Evolutionary conservation across 2,113 vertebrate genomes (phyloP).

Genomic region (Gracilinanus agilis): DNA sequence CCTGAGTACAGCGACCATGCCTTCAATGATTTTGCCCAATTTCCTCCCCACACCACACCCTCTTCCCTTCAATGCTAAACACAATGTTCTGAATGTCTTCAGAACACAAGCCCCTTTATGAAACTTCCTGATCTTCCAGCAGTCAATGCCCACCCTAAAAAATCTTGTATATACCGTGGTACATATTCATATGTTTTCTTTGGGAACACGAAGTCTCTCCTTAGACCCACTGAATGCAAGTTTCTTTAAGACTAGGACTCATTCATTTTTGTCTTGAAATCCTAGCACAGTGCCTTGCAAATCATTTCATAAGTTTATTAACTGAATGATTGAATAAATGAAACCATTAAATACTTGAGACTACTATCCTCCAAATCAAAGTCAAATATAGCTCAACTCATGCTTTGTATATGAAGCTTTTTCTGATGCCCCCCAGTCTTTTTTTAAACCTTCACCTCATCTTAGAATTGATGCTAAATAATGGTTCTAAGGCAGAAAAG

Average conservation of each 20-base stretch:
- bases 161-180: background rate
- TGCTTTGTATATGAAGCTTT: background rate
- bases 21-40: background rate
- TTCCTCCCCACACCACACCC: background rate
- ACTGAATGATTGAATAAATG: background rate
- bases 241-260: background rate
- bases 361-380: too few species aligned
- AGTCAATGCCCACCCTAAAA: background rate
- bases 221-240: background rate
- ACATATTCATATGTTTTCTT: background rate
- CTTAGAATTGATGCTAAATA: too few species aligned
- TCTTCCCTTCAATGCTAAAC: background rate
- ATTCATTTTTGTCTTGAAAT: background rate
- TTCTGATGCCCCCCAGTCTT: background rate
- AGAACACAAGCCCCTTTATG: background rate
- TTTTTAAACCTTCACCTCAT: too few species aligned
- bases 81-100: background rate
- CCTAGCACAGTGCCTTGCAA: background rate
- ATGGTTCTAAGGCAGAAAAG: too few species aligned
- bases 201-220: background rate
- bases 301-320: background rate
- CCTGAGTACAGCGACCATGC: background rate
- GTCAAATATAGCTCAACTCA: background rate
- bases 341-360: background rate
- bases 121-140: background rate